Evolutionary conservation across 2,113 vertebrate genomes (phyloP).

Genomic region (Peucedramus taeniatus): DNA sequence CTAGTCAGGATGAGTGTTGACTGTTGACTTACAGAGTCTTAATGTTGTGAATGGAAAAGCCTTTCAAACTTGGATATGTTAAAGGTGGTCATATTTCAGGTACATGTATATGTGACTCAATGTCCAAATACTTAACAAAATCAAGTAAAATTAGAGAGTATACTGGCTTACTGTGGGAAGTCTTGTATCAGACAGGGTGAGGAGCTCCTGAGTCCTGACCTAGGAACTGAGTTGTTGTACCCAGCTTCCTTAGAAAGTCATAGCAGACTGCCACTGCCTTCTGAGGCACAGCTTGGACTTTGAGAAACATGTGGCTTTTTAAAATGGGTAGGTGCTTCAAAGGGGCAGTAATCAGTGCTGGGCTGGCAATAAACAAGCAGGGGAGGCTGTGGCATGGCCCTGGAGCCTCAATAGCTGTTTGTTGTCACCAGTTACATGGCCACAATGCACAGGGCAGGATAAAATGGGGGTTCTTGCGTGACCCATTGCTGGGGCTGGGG

Average conservation of each 20-base stretch:
- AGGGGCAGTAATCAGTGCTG: neutral
- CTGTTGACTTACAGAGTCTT: neutral
- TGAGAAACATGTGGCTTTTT: neutral
- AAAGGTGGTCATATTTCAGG: neutral
- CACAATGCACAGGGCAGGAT: neutral
- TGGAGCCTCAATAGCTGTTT: neutral
- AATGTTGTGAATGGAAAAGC: neutral
- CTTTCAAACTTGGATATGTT: neutral
- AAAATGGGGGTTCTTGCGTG: neutral
- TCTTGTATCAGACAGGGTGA: fast-evolving
- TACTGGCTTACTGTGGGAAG: neutral
- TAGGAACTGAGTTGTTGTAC: neutral
- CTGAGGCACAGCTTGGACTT: neutral
- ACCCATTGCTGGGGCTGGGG: neutral
- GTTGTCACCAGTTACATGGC: neutral
- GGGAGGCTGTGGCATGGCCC: neutral
- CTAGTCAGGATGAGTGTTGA: neutral
- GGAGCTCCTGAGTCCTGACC: neutral
- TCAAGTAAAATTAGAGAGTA: neutral
- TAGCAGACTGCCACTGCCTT: neutral
- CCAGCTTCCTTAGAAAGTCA: neutral
- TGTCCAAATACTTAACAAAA: neutral
- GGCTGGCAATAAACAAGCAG: neutral
- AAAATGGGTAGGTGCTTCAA: neutral
- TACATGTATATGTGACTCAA: neutral